Base-by-base conservation (phyloP, 2,888 invertebrate species). In the Caenorhabditis wallacei region DNA sequence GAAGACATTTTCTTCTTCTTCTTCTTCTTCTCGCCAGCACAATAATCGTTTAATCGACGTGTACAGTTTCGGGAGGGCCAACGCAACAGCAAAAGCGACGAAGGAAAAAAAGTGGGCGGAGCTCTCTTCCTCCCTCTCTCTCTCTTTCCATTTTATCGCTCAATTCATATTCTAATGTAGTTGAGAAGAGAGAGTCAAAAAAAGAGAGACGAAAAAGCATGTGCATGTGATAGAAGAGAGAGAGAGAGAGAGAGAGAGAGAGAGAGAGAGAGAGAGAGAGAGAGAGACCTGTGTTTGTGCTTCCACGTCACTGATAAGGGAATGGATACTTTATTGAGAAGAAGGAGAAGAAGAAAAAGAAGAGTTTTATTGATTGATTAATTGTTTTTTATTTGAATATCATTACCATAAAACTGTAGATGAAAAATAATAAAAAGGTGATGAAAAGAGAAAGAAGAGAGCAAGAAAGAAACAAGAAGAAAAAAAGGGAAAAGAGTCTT, bases 1-100 rank as follows among this genome's bases (percentile, higher is more conserved):
- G 30, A 30, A 30, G 8, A 8, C 3, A 30, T 30, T n/a, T 22
- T 18, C 18, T 18, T 20, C 51, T 18, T 40, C 20, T 20, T 54
- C 16, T 26, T 26, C 56, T 4, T n/a, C 46, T 8, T 8, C 24
- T 16, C 48, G 35, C 59, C n/a, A 35, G 48, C 64, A 64, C 64
- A 66, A 66, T 75, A 75, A 75, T 75, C 75, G 75, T 66, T 75
- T 66, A 75, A 75, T 75, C 75, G 75, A 75, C 75, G 66, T 57
- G 75, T 76, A 76, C 76, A 68, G 76, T 68, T n/a, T 76, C 76
- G 75, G 46, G 75, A 46, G 75, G 66, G 64, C 66, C 51, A 56
- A 59, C 51, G 68, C 59, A n/a, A n/a, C n/a, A 48, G 56, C 57
- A 64, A 30, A 24, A 59, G 48, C 53, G 56, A 61, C 8, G 22